phyloP scores from a whole-genome alignment of 2,113 vertebrate species.

The Cyanoliseus patagonus region DNA sequence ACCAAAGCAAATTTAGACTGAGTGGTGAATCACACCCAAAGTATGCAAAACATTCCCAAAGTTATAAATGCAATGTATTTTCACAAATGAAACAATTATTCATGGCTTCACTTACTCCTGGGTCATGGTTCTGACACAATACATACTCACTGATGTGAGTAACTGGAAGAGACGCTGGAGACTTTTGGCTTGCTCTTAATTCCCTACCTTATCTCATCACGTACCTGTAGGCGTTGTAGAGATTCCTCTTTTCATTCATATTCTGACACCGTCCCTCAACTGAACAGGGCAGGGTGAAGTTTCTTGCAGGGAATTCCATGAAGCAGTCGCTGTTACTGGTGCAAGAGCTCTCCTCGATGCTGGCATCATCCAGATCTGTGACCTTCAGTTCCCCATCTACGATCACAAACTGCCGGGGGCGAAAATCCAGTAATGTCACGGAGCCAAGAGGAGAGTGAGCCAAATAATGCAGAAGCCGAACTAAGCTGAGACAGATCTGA shows the following conservation, averaged over 20 bases:
- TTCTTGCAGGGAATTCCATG: slow-evolving; percentile 87
- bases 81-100: background rate
- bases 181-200: background rate
- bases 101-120: background rate
- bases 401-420: slow-evolving; percentile 88
- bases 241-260: slow-evolving; percentile 89
- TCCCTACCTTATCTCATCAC: background rate
- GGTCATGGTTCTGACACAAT: background rate
- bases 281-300: slow-evolving; percentile 84
- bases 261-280: slow-evolving; percentile 81
- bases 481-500: slow-evolving; percentile 88
- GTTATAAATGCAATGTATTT: background rate
- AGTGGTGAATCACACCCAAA: background rate
- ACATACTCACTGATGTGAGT: background rate
- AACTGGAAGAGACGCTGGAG: background rate
- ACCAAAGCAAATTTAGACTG: background rate
- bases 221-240: slow-evolving; percentile 91
- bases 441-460: slow-evolving; percentile 89
- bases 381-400: slow-evolving; percentile 88
- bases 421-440: slow-evolving; percentile 87
- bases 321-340: slow-evolving; percentile 72
- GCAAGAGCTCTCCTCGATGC: slow-evolving; percentile 82
- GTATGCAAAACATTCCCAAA: background rate
- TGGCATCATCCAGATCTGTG: slow-evolving; percentile 87
- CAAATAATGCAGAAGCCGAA: slow-evolving; percentile 85